Base-by-base conservation (phyloP, 1,140 invertebrate species). In the Venturia canescens region DNA sequence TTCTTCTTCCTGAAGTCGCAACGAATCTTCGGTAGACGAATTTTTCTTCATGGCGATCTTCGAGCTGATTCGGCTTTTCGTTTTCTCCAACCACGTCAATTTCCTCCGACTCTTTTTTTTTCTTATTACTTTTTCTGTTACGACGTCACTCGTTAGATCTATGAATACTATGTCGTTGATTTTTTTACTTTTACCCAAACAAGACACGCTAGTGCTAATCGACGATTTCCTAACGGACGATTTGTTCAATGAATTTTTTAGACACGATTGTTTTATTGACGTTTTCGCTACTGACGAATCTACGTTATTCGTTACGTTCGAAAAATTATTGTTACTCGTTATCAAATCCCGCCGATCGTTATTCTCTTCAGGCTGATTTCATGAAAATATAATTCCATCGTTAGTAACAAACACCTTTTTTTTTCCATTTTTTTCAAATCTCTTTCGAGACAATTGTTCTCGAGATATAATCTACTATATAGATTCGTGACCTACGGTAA, bases 111-210 rank as follows among this genome's bases (percentile, higher is more conserved):
- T 84, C 9, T 83, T 83, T 31, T 86, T 89, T 13, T 86, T 78
- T n/a, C 77, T 89, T 76, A 86, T 84, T 53, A 86, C 79, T 71
- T 83, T 84, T 53, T 86, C 86, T 6, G 74, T 77, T 50, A 82
- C 78, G 16, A 44, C 38, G 21, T 90, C 89, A 29, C 79, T 85
- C 27, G 90, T 91, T 72, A 91, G 83, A 86, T 91, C 90, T 7
- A 91, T 90, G 23, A 89, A 76, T 66, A 90, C 70, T 83, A 89
- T 86, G 23, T 90, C 82, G 69, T 83, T 83, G 3, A 82, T 84
- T 75, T 88, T 88, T 81, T 84, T 86, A 50, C 57, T 82, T 81
- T 71, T 84, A 53, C 74, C 82, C 21, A 31, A 48, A 1, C 7
- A 5, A 44, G 38, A 44, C 38, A 13, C 38, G 38, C 1, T 13